Evolutionary conservation across 2,113 vertebrate species (phyloP).

Genomic region (Parus major): DNA sequence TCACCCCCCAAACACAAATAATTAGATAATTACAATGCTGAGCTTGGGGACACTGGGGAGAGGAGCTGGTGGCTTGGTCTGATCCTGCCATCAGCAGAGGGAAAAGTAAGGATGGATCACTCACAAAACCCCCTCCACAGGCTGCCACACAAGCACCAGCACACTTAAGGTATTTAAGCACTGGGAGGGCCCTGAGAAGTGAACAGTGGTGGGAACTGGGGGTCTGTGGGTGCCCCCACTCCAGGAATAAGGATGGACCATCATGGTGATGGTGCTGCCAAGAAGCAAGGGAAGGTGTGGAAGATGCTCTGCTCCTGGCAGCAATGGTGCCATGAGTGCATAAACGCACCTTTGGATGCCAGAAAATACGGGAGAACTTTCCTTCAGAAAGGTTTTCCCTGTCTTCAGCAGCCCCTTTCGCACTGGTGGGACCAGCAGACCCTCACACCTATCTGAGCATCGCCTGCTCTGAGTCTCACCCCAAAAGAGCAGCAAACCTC

Average conservation of each 20-base stretch:
- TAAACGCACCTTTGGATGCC: neutral
- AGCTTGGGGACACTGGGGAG: neutral
- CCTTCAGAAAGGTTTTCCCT: neutral
- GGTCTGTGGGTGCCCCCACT: neutral
- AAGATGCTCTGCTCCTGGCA: fast-evolving
- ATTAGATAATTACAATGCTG: neutral
- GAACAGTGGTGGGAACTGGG: neutral
- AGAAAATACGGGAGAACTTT: neutral
- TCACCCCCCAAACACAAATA: fast-evolving
- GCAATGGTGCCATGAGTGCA: fast-evolving
- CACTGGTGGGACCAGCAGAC: neutral
- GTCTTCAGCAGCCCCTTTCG: neutral
- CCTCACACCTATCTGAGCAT: neutral
- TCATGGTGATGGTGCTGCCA: neutral
- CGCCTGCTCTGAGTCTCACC: neutral
- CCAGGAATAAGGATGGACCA: neutral
- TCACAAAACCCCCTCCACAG: fast-evolving
- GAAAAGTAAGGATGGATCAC: neutral
- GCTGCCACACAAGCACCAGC: neutral
- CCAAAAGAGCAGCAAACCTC: neutral
- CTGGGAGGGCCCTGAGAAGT: neutral
- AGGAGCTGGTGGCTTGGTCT: neutral
- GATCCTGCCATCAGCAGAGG: neutral
- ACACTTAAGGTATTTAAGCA: fast-evolving
- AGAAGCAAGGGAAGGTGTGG: neutral